Conservation (phyloP, 2,797 vertebrate genomes). For the Aerospiza tachiro region DNA sequence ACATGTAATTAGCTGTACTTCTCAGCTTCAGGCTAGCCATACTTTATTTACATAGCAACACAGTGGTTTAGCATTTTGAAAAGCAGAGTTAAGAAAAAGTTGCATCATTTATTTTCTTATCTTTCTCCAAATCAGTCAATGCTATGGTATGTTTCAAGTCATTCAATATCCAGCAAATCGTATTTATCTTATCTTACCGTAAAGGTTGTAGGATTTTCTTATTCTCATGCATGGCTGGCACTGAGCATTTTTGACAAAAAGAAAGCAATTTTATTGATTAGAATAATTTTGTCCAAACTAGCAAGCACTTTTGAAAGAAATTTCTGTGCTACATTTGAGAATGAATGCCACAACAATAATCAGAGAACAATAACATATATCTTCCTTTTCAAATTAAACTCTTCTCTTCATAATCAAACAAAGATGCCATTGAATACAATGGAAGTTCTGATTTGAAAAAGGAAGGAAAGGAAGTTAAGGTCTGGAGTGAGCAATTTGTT, state of each 20-base stretch:
- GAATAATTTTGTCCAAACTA: neutral
- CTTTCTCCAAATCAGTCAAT: neutral
- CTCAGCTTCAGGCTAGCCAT: neutral
- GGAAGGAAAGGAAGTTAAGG: neutral
- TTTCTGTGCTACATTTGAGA: neutral
- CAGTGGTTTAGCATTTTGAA: neutral
- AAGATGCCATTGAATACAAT: neutral
- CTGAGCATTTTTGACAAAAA: neutral
- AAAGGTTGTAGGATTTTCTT: neutral
- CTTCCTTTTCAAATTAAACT: neutral
- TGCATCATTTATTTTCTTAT: neutral
- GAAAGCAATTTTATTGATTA: neutral
- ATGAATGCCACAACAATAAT: neutral
- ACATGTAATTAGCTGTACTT: neutral
- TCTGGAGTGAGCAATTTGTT: neutral
- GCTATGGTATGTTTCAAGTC: neutral
- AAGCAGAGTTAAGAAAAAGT: neutral
- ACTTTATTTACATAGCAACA: conserved; percentile 8
- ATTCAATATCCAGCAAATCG: neutral
- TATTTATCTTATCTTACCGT: neutral
- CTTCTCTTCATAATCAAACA: neutral
- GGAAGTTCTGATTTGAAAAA: neutral
- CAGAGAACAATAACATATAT: neutral
- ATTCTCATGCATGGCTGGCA: neutral
- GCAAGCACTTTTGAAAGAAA: neutral